Percentiles rank a stretch among this genome's conserved stretches.
Conservation (phyloP, 2,888 invertebrate species). For the Polyommatus icarus region DNA sequence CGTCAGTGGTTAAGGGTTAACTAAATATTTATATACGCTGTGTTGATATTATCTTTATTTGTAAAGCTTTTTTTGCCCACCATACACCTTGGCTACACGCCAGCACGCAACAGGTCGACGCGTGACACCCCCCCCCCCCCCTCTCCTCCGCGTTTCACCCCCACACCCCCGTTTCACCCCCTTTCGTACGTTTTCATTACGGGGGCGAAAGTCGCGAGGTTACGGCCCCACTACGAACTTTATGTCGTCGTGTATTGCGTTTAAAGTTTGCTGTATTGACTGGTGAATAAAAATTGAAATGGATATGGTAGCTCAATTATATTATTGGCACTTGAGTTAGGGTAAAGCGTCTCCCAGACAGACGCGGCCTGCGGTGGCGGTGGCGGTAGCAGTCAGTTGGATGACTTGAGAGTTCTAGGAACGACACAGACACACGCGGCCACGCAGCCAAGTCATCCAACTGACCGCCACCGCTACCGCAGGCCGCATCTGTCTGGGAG, state of each 20-base stretch:
- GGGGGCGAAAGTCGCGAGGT: slow-evolving; percentile 7
- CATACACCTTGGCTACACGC: slow-evolving; percentile 1
- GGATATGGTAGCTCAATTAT: not conserved
- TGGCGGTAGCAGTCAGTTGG: too few relatives aligned
- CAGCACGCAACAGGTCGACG: slow-evolving; percentile 16
- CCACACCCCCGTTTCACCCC: not conserved
- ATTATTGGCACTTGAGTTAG: too few relatives aligned
- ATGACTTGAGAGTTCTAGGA: too few relatives aligned
- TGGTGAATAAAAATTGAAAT: not conserved
- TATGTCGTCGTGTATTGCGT: not conserved
- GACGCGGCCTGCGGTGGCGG: too few relatives aligned
- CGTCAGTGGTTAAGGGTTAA: too few relatives aligned
- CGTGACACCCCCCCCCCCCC: not conserved
- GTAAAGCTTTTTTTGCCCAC: not conserved
- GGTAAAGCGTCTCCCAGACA: too few relatives aligned
- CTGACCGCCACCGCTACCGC: too few relatives aligned
- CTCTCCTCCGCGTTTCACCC: not conserved
- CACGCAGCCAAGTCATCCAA: too few relatives aligned
- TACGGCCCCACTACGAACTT: not conserved
- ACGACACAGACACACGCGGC: too few relatives aligned
- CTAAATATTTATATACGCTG: too few relatives aligned
- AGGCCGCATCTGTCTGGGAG: too few relatives aligned
- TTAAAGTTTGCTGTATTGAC: not conserved
- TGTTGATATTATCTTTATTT: too few relatives aligned
- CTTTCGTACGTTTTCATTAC: slow-evolving; percentile 1